Evolutionary conservation across 2,888 invertebrate species (phyloP).

Genomic region (Netelia melanura): DNA sequence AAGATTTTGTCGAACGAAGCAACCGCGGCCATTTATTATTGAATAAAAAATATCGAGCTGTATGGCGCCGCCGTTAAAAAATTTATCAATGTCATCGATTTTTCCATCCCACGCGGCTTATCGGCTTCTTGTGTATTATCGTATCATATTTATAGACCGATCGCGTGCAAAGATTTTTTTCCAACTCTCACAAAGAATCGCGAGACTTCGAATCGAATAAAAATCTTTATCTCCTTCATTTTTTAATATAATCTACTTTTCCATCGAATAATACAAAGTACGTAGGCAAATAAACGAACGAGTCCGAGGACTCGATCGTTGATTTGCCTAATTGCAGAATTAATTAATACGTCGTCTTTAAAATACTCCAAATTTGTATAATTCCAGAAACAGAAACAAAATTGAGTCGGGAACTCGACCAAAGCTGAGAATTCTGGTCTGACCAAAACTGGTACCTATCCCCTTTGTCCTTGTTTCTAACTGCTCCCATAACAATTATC

Average conservation of each 20-base stretch:
- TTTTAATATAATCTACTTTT: no score
- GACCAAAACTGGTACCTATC: background rate
- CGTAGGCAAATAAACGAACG: no score
- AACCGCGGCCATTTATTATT: background rate
- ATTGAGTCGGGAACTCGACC: no score
- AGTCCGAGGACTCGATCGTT: no score
- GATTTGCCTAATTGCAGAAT: no score
- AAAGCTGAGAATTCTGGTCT: background rate
- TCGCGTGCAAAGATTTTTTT: background rate
- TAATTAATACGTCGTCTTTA: no score
- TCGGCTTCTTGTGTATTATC: background rate
- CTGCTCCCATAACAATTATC: no score
- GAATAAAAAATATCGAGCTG: background rate
- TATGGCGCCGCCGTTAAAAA: background rate
- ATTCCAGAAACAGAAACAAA: no score
- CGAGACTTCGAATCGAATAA: no score
- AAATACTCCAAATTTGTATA: no score
- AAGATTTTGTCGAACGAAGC: background rate
- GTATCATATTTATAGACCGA: background rate
- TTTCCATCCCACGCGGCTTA: background rate
- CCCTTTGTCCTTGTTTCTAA: background rate
- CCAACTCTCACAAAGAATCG: background rate
- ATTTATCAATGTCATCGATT: background rate
- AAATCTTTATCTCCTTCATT: no score
- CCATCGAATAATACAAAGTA: no score